Base-by-base conservation (phyloP, 2,113 vertebrate genomes). In the Sus scrofa region DNA sequence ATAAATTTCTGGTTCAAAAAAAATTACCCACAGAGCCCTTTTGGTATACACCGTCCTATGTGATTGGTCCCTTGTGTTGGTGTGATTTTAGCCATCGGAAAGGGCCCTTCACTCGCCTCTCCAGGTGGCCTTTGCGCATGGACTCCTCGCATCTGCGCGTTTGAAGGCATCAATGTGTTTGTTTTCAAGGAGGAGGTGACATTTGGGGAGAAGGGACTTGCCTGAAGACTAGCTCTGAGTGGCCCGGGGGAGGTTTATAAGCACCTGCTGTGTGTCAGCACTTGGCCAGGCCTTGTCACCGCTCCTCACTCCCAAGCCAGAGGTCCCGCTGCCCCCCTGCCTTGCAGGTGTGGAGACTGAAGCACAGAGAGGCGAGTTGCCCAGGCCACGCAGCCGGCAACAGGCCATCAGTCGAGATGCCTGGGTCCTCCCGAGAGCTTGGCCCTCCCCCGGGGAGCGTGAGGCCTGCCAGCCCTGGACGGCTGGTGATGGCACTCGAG, bases 261-360 rank as follows among this genome's bases (percentile, higher is more conserved):
- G 54, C 9, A 2, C 7, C 62, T 34, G 32, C 26, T 24, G 6
- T 3, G 0, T 3, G 60, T 5, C 0, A 4, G 89, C 24, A 0
- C 73, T 1, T 14, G 4, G 89, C 70, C 37, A 14, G 89, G 34
- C 78, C 2, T 0, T 0, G 0, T 2, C 9, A 6, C 58, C 14
- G 6, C 52, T 30, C n/a, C 22, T 27, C 73, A 5, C 16, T 24
- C 16, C 75, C 60, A 1, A 19, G 90, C 58, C 24, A 6, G 3
- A 32, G 71, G 27, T n/a, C 58, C n/a, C 8, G 26, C 52, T 52
- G 2, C 8, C 4, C n/a, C 63, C 62, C 7, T 24, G 3, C 50
- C 39, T 10, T 27, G 26, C 14, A 22, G 18, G 24, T 1, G 6
- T 63, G 62, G 68, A 27, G 52, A 1, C 81, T 13, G 60, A 34